Percentiles rank a stretch among this genome's conserved stretches.
Conservation (phyloP, 2,113 vertebrate genomes). For the Triplophysa siluroides region DNA sequence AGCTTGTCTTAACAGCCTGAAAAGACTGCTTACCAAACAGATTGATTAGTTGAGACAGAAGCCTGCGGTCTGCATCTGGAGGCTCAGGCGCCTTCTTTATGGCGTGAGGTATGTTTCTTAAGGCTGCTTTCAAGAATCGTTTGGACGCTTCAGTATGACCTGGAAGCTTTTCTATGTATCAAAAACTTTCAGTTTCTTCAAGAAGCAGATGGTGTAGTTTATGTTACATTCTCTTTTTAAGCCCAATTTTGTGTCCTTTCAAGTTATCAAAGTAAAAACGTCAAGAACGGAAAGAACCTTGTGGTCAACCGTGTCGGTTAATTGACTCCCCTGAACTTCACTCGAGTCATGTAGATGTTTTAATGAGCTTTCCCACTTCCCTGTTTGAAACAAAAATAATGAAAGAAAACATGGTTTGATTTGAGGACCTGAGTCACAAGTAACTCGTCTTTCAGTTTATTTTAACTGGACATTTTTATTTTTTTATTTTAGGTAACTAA, state of each 20-base stretch:
- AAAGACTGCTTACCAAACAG: constrained; percentile 30
- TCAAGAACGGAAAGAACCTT: neutral
- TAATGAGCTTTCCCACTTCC: neutral
- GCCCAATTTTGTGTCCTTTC: neutral
- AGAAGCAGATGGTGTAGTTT: constrained; percentile 5
- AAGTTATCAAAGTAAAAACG: neutral
- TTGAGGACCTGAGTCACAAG: neutral
- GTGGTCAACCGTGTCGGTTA: constrained; percentile 1
- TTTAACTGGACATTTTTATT: too few species aligned
- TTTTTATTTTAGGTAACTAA: too few species aligned
- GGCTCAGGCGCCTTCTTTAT: constrained; percentile 15
- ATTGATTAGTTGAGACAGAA: constrained; percentile 46
- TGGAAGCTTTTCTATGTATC: neutral
- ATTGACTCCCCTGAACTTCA: neutral
- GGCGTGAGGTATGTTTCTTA: constrained; percentile 29
- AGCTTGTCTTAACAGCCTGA: constrained; percentile 20
- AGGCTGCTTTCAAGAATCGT: constrained; percentile 7
- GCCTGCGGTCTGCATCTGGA: constrained; percentile 41
- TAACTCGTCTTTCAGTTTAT: neutral
- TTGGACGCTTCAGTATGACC: constrained; percentile 28
- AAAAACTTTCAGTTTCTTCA: constrained; percentile 20
- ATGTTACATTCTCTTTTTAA: neutral
- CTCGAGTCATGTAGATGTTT: constrained; percentile 15
- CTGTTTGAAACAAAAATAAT: neutral
- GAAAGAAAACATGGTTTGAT: constrained; percentile 6